Conservation (phyloP, 2,888 invertebrate genomes). For the Labia minor region DNA sequence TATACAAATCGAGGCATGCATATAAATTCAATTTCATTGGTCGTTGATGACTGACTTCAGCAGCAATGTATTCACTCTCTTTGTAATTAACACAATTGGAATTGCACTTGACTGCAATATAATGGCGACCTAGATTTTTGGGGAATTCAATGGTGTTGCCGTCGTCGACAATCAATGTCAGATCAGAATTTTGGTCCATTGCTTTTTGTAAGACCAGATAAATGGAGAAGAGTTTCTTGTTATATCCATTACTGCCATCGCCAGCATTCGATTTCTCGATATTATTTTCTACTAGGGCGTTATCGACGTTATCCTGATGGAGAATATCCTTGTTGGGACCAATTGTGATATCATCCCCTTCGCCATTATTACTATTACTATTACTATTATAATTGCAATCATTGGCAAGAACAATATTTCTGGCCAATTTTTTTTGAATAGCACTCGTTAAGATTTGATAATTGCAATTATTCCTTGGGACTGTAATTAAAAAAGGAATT, state of each 20-base stretch:
- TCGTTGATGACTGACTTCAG: neutral
- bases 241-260: slow-evolving; percentile 15
- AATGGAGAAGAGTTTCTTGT: neutral
- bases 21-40: slow-evolving; percentile 34
- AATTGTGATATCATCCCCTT: slow-evolving; percentile 13
- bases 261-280: neutral
- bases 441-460: slow-evolving; percentile 22
- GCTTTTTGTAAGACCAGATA: neutral
- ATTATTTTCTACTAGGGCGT: neutral
- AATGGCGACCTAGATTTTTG: slow-evolving; percentile 23
- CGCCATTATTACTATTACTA: too few relatives aligned
- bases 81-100: slow-evolving; percentile 17
- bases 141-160: slow-evolving; percentile 7
- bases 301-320: too few relatives aligned
- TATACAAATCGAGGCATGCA: slow-evolving; percentile 46
- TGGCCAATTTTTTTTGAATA: slow-evolving; percentile 23
- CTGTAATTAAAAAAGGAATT: slow-evolving; percentile 23
- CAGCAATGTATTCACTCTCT: slow-evolving; percentile 15
- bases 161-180: neutral
- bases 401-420: slow-evolving; percentile 14
- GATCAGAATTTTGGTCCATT: neutral
- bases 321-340: too few relatives aligned
- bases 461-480: slow-evolving; percentile 22
- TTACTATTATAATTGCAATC: neutral
- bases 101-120: slow-evolving; percentile 24